Percentiles rank a stretch among this genome's conserved stretches.
Evolutionary conservation across 2,888 invertebrate species (phyloP).

Genomic region (Orthonevra nobilis): DNA sequence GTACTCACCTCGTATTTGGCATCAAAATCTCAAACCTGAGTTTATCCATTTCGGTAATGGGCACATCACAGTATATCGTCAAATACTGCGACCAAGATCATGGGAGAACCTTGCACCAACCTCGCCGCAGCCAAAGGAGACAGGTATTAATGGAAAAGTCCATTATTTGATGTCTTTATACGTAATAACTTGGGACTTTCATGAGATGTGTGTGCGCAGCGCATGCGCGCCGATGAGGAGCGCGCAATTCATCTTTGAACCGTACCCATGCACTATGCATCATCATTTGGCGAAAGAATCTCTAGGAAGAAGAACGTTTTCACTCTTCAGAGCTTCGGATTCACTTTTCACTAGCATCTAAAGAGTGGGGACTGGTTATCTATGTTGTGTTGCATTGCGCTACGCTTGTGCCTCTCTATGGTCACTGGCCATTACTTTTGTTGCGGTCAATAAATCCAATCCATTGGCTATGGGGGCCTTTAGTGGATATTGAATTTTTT

Average conservation of each 20-base stretch:
- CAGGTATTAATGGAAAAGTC: constrained; percentile 69
- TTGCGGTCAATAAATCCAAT: constrained; percentile 70
- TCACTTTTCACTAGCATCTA: constrained; percentile 63
- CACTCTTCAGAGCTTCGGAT: constrained; percentile 56
- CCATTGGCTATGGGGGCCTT: constrained; percentile 69
- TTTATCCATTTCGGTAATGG: constrained; percentile 62
- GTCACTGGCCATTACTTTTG: constrained; percentile 62
- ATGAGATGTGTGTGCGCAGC: constrained; percentile 49
- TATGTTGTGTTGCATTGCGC: too few relatives aligned
- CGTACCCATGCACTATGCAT: constrained; percentile 33
- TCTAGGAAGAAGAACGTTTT: constrained; percentile 45
- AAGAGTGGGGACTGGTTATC: too few relatives aligned
- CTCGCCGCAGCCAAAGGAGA: constrained; percentile 45
- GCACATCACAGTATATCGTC: neutral
- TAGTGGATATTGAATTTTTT: constrained; percentile 68
- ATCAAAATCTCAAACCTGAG: constrained; percentile 41
- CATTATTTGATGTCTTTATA: constrained; percentile 70
- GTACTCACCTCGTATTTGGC: constrained; percentile 35
- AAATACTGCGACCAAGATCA: constrained; percentile 16
- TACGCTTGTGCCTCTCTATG: too few relatives aligned
- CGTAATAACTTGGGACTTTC: constrained; percentile 67
- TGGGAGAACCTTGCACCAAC: constrained; percentile 54
- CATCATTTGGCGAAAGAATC: constrained; percentile 27
- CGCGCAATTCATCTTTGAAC: constrained; percentile 64
- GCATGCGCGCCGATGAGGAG: constrained; percentile 18